A percentile compares a stretch with the other conserved stretches of the same genome.
Evolutionary conservation across 1,140 invertebrate species (phyloP).

Genomic region (Drosophila erecta): DNA sequence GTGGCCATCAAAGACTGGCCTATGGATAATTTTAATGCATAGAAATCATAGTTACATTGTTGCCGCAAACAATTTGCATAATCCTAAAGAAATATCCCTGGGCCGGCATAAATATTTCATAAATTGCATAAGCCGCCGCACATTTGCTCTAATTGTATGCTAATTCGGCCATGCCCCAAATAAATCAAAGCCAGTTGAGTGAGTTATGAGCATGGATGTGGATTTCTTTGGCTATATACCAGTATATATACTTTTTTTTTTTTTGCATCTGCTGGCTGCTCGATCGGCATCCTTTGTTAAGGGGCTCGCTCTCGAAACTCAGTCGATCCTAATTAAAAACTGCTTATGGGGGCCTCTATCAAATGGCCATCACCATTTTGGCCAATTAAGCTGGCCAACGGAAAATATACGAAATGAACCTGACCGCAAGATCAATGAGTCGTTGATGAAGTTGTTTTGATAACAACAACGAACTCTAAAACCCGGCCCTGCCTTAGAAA

Average conservation of each 20-base stretch:
- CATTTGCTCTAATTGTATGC: slow-evolving; percentile 79
- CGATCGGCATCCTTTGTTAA: slow-evolving; percentile 60
- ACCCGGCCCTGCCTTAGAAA: slow-evolving; percentile 71
- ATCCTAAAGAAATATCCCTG: slow-evolving; percentile 43
- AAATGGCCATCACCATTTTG: slow-evolving; percentile 42
- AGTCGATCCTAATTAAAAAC: slow-evolving; percentile 66
- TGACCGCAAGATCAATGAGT: slow-evolving; percentile 71
- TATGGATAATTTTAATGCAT: slow-evolving; percentile 45
- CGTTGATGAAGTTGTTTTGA: slow-evolving; percentile 50
- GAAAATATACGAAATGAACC: slow-evolving; percentile 51
- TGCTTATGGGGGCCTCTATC: slow-evolving; percentile 51
- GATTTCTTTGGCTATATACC: background rate
- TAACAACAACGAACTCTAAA: slow-evolving; percentile 44
- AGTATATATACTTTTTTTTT: background rate
- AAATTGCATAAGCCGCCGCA: slow-evolving; percentile 58
- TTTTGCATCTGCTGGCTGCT: background rate
- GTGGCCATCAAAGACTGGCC: slow-evolving; percentile 32
- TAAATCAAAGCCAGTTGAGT: slow-evolving; percentile 68
- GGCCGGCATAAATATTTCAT: slow-evolving; percentile 63
- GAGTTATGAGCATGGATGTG: slow-evolving; percentile 59
- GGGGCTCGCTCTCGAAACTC: too few species aligned
- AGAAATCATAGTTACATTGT: slow-evolving; percentile 40
- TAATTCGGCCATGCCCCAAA: slow-evolving; percentile 65
- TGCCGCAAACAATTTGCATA: slow-evolving; percentile 59
- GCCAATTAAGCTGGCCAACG: slow-evolving; percentile 68